These are phyloP conservation scores for Antechinus flavipes DNA, from an alignment of 2,113 vertebrate genomes.

Conservation along the genomic window DNA sequence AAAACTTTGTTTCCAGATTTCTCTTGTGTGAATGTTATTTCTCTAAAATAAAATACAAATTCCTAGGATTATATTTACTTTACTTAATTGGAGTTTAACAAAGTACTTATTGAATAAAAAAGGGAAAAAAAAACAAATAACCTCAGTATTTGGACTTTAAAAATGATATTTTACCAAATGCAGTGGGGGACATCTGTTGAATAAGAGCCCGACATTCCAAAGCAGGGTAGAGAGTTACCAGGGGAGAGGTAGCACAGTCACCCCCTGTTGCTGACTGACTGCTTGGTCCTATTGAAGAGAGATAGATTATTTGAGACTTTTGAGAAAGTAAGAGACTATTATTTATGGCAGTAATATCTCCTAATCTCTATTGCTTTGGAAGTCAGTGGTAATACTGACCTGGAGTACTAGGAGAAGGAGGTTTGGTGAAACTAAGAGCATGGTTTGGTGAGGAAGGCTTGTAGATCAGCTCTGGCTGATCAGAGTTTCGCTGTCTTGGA, in stretches of 20 bases:
- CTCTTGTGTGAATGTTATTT: no score
- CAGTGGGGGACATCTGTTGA: conserved; percentile 93
- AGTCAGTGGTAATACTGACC: conserved; percentile 73
- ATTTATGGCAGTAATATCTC: no score
- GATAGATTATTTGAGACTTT: background rate
- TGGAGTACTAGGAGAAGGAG: conserved; percentile 91
- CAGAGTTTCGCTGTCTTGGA: conserved; percentile 86
- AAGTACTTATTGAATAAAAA: no score
- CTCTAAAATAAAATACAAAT: no score
- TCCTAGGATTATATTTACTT: no score
- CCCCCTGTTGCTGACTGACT: conserved; percentile 84
- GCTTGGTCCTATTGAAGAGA: conserved; percentile 86
- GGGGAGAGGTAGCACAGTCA: conserved; percentile 81
- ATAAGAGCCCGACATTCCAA: conserved; percentile 92
- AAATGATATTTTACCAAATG: conserved; percentile 85
- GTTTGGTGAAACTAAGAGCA: conserved; percentile 86
- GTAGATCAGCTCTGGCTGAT: conserved; percentile 74
- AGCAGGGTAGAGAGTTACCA: conserved; percentile 83
- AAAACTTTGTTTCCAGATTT: no score
- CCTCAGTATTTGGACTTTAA: background rate
- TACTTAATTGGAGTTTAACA: no score
- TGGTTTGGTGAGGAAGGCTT: conserved; percentile 88
- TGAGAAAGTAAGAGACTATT: accelerated
- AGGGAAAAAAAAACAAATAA: no score
- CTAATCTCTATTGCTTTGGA: no score